Evolutionary conservation across 2,113 vertebrate species (phyloP).

Genomic region (Corythaixoides concolor): DNA sequence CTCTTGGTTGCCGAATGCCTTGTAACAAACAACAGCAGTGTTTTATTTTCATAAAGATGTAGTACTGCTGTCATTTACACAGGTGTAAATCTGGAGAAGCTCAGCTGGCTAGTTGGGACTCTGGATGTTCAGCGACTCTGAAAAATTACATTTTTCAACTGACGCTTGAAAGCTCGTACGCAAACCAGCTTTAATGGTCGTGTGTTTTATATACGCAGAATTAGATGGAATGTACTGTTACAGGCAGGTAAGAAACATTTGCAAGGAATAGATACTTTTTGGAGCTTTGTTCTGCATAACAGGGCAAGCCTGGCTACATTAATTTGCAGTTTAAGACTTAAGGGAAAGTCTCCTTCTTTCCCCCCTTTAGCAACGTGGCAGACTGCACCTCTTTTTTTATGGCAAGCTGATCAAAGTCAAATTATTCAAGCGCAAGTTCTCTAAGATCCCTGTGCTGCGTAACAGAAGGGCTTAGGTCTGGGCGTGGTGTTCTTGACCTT

Average conservation of each 20-base stretch:
- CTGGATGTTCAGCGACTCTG: not conserved
- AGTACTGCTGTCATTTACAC: not conserved
- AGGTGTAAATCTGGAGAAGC: not conserved
- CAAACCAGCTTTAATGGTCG: not conserved
- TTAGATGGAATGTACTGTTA: not conserved
- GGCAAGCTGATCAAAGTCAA: conserved; percentile 54
- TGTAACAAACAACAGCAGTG: not conserved
- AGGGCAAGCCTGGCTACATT: not conserved
- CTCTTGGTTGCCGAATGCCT: not conserved
- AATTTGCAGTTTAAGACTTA: not conserved
- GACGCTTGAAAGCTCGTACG: not conserved
- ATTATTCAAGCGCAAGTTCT: conserved; percentile 30
- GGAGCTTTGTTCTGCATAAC: not conserved
- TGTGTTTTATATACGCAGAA: not conserved
- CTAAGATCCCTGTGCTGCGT: not conserved
- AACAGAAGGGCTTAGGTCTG: conserved; percentile 53
- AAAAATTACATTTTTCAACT: not conserved
- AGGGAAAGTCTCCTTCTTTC: not conserved
- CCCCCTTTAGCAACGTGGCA: not conserved
- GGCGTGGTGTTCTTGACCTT: conserved; percentile 70
- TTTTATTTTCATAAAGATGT: not conserved
- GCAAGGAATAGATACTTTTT: not conserved
- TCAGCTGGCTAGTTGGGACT: not conserved
- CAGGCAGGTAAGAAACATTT: not conserved
- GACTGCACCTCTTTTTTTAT: conserved; percentile 22